phyloP scores from a whole-genome alignment of 2,797 vertebrate genomes.

The Perdix hodgsoniae region DNA sequence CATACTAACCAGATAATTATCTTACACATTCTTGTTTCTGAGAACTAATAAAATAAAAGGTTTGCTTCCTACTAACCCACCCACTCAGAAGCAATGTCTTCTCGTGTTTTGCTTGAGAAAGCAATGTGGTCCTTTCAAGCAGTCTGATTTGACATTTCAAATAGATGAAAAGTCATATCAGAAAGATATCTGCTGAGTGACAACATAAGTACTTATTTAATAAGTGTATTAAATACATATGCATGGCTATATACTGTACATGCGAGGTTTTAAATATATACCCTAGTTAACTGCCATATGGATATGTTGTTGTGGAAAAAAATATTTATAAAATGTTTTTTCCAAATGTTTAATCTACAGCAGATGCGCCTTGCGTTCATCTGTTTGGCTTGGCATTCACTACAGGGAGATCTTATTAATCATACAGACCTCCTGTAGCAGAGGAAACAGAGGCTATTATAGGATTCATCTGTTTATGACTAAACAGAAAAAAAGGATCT shows the following conservation, averaged over 20 bases:
- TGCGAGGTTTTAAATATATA: constrained; percentile 73
- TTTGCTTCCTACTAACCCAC: constrained; percentile 56
- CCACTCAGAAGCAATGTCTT: constrained; percentile 62
- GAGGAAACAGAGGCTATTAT: constrained; percentile 75
- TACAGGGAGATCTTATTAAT: constrained; percentile 79
- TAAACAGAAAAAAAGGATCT: constrained; percentile 60
- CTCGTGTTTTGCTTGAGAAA: constrained; percentile 49
- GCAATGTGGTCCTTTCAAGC: constrained; percentile 60
- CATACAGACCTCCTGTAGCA: constrained; percentile 76
- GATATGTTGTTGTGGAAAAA: constrained; percentile 81
- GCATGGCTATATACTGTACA: constrained; percentile 64
- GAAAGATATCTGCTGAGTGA: constrained; percentile 60
- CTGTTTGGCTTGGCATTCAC: constrained; percentile 83
- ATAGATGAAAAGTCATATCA: constrained; percentile 35
- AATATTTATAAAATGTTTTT: constrained; percentile 87
- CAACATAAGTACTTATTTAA: constrained; percentile 62
- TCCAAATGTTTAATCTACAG: constrained; percentile 86
- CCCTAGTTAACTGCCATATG: constrained; percentile 81
- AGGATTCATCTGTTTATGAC: constrained; percentile 73
- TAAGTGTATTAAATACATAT: constrained; percentile 56
- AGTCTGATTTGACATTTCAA: constrained; percentile 16
- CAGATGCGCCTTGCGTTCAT: constrained; percentile 83
- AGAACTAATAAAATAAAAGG: constrained; percentile 60
- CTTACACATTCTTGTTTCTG: constrained; percentile 41
- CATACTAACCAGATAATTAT: constrained; percentile 55